Evolutionary conservation across 2,797 vertebrate species (phyloP).

Genomic region (Chelonia mydas): DNA sequence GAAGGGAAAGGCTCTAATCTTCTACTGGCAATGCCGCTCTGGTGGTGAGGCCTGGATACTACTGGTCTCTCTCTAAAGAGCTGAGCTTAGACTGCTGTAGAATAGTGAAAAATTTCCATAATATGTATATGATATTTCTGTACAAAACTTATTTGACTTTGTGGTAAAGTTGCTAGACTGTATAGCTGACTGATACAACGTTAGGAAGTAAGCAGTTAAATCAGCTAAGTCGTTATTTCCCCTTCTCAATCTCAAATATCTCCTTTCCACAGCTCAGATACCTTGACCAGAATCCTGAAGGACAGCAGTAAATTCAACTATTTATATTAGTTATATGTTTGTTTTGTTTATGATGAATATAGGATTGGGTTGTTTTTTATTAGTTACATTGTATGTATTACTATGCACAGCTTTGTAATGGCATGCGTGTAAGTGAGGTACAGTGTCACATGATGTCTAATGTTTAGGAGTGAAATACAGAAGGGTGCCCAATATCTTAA

Average conservation of each 20-base stretch:
- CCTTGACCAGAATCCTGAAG: not conserved
- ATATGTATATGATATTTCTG: accelerated
- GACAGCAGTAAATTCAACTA: not conserved
- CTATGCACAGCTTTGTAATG: not conserved
- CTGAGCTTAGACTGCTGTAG: no score
- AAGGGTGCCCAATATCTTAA: no score
- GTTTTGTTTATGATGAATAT: not conserved
- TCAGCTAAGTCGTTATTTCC: not conserved
- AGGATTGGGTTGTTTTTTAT: no score
- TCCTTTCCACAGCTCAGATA: not conserved
- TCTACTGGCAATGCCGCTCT: no score
- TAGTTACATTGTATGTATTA: no score
- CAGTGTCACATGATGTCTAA: not conserved
- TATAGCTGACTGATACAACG: not conserved
- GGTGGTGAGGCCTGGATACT: no score
- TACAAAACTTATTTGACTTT: not conserved
- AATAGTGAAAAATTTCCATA: no score
- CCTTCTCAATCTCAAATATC: not conserved
- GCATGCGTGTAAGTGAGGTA: not conserved
- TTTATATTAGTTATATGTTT: not conserved
- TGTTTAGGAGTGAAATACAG: not conserved
- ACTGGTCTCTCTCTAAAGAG: no score
- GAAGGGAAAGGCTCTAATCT: no score
- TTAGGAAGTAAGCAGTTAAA: not conserved
- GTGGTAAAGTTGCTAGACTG: not conserved